Percentiles rank a stretch among this genome's conserved stretches.
phyloP scores from a whole-genome alignment of 1,140 invertebrate species.

The Heliconius melpomene region DNA sequence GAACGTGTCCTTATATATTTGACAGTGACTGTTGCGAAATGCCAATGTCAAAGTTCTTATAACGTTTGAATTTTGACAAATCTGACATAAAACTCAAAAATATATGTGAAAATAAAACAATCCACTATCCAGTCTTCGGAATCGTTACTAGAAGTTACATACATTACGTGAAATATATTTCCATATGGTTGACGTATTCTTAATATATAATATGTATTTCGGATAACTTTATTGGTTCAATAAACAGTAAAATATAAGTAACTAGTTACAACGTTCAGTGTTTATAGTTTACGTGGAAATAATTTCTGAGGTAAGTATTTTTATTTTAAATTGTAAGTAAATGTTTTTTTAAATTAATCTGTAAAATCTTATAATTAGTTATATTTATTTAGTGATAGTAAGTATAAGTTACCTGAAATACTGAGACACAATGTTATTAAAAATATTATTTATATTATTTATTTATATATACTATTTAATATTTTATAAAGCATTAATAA shows the following conservation, averaged over 20 bases:
- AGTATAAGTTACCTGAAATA: too few species aligned
- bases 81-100: background rate
- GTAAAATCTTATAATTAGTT: too few species aligned
- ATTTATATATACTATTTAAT: too few species aligned
- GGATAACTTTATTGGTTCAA: background rate
- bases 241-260: background rate
- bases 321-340: background rate
- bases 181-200: background rate
- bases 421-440: too few species aligned
- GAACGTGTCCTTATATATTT: too few species aligned
- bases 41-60: too few species aligned
- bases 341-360: too few species aligned
- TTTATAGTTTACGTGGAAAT: background rate
- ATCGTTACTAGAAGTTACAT: background rate
- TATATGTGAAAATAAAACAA: background rate
- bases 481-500: too few species aligned
- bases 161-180: background rate
- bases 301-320: background rate
- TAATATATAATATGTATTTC: slow-evolving; percentile 1
- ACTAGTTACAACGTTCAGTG: background rate
- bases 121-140: too few species aligned
- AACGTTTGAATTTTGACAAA: background rate
- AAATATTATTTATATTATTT: too few species aligned
- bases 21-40: too few species aligned
- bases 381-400: too few species aligned